phyloP scores from a whole-genome alignment of 35 echinoderm and acorn worm genomes.

The Diadema setosum region DNA sequence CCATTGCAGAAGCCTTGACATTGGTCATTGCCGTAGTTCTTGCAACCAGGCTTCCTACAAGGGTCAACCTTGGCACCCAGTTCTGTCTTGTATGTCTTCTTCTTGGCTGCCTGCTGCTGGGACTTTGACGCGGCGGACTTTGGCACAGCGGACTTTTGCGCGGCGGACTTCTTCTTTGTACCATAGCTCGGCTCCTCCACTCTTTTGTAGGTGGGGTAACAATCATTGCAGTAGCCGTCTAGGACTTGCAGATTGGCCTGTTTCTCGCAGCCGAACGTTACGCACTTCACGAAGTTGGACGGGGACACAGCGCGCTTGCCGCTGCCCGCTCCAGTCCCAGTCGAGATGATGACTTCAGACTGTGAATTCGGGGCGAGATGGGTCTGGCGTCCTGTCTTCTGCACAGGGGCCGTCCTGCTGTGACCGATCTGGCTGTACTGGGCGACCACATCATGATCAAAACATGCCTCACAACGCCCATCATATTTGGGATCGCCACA shows the following conservation, averaged over 20 bases:
- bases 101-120: neutral
- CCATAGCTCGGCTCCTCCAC: neutral
- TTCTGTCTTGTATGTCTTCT: neutral
- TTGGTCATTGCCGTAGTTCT: constrained; percentile 38
- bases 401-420: constrained; percentile 17
- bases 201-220: constrained; percentile 26
- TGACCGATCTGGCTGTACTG: neutral
- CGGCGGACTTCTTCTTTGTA: neutral
- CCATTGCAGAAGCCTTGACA: constrained; percentile 50
- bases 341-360: neutral
- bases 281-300: constrained; percentile 22
- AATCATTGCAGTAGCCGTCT: constrained; percentile 55
- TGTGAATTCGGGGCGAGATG: neutral
- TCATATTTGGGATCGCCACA: constrained; percentile 28
- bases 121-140: neutral
- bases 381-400: neutral
- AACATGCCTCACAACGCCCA: constrained; percentile 45
- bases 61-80: neutral
- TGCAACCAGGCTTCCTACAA: no score
- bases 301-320: neutral
- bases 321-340: neutral
- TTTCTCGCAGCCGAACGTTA: neutral
- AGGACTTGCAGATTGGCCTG: constrained; percentile 50
- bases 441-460: neutral
- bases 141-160: neutral